phyloP scores from a whole-genome alignment of 1,140 invertebrate genomes.

The Drosophila rufa region DNA sequence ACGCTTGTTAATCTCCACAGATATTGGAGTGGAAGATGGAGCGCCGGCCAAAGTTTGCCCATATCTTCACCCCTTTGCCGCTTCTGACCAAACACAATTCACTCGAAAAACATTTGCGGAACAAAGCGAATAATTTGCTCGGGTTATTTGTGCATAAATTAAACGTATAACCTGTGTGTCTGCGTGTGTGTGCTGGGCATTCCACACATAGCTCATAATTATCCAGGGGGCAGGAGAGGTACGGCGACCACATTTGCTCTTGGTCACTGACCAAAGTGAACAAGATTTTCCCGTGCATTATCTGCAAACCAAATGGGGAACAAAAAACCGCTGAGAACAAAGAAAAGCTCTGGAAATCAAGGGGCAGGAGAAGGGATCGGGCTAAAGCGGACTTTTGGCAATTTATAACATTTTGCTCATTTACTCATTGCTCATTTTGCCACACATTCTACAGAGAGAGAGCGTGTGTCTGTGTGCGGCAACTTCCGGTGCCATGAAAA shows the following conservation, averaged over 20 bases:
- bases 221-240: slow-evolving; percentile 29
- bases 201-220: slow-evolving; percentile 77
- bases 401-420: slow-evolving; percentile 81
- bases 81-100: slow-evolving; percentile 33
- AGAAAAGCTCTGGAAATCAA: slow-evolving; percentile 2
- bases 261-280: slow-evolving; percentile 53
- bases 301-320: slow-evolving; percentile 53
- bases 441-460: slow-evolving; percentile 40
- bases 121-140: slow-evolving; percentile 77
- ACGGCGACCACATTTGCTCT: slow-evolving; percentile 44
- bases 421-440: slow-evolving; percentile 65
- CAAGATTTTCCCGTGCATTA: slow-evolving; percentile 73
- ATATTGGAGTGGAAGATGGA: slow-evolving; percentile 37
- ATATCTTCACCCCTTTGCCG: slow-evolving; percentile 1
- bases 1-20: slow-evolving; percentile 41
- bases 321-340: slow-evolving; percentile 36
- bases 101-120: slow-evolving; percentile 60
- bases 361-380: not conserved
- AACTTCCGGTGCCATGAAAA: slow-evolving; percentile 73
- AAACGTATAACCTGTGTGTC: slow-evolving; percentile 18
- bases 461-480: slow-evolving; percentile 26
- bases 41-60: slow-evolving; percentile 24
- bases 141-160: slow-evolving; percentile 71
- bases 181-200: slow-evolving; percentile 17
- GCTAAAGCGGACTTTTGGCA: slow-evolving; percentile 62